Evolutionary conservation across 2,113 vertebrate species (phyloP).

Genomic region (Formicarius rufipectus): DNA sequence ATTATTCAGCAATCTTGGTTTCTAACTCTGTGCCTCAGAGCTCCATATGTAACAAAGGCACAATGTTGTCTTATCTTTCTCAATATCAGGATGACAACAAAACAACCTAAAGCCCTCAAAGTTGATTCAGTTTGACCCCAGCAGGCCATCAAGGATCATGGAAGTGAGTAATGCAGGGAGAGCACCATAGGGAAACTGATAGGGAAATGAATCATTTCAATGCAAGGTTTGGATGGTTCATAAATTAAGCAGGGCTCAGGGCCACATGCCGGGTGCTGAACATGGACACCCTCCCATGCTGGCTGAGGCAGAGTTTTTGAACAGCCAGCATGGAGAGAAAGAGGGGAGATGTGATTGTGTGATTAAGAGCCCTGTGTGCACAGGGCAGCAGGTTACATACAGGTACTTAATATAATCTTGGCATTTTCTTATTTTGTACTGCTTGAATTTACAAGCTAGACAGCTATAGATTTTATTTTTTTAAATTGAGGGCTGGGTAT

Average conservation of each 20-base stretch:
- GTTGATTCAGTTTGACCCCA: background rate
- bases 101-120: background rate
- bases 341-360: background rate
- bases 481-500: background rate
- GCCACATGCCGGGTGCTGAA: background rate
- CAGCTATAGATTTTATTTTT: background rate
- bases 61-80: background rate
- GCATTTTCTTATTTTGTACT: background rate
- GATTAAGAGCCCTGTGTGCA: background rate
- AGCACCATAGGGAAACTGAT: background rate
- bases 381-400: background rate
- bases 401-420: background rate
- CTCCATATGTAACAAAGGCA: background rate
- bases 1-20: background rate
- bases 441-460: background rate
- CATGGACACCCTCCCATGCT: rapidly evolving
- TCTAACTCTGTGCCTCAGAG: background rate
- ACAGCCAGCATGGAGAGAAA: background rate
- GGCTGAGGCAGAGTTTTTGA: background rate
- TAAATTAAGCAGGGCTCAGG: background rate
- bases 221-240: background rate
- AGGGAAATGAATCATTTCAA: rapidly evolving
- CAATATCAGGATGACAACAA: background rate
- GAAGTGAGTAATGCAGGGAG: background rate
- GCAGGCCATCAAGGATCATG: background rate